phyloP scores from a whole-genome alignment of 2,113 vertebrate species.

The Papio anubis region DNA sequence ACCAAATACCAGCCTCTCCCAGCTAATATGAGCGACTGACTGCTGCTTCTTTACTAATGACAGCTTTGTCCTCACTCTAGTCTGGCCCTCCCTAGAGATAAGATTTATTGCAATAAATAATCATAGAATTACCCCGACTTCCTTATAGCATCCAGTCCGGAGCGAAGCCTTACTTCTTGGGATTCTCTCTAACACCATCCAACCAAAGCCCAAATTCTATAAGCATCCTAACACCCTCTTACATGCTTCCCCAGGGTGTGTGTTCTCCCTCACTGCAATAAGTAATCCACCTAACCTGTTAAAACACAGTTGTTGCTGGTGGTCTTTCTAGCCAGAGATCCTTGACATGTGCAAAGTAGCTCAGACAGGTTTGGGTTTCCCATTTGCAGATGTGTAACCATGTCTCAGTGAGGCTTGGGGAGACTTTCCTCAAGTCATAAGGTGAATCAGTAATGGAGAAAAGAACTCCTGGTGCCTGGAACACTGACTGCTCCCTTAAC shows the following conservation, averaged over 20 bases:
- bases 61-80: not conserved
- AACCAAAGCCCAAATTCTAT: not conserved
- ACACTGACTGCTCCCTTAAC: too few species aligned
- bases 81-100: not conserved
- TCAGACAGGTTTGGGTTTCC: not conserved
- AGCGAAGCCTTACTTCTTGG: not conserved
- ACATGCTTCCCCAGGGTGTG: accelerated
- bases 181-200: not conserved
- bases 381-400: not conserved
- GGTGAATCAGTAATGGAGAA: not conserved
- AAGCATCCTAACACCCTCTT: not conserved
- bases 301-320: not conserved
- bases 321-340: not conserved
- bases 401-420: not conserved
- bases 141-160: not conserved
- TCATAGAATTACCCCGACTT: not conserved
- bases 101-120: accelerated
- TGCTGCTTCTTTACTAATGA: accelerated
- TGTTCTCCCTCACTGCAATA: not conserved
- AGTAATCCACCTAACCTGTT: too few species aligned
- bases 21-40: accelerated
- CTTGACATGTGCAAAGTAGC: not conserved
- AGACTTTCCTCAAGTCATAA: not conserved
- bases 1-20: accelerated
- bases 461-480: not conserved